Conservation (phyloP, 2,797 vertebrate species). For the Meriones psammophilus region DNA sequence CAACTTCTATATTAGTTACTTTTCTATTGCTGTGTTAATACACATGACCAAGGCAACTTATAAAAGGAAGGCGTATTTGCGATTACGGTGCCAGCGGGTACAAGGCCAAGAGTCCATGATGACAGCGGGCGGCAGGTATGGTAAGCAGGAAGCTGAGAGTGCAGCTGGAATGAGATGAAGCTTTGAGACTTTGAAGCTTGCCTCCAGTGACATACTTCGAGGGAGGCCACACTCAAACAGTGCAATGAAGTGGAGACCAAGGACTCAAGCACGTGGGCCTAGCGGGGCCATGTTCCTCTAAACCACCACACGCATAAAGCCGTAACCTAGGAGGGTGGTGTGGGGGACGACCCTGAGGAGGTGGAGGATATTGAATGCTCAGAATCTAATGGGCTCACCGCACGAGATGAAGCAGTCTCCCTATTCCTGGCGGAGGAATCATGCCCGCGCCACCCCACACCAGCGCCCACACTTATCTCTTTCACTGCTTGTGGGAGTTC, state of each 20-base stretch:
- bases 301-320: neutral
- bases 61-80: neutral
- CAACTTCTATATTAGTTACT: neutral
- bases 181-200: neutral
- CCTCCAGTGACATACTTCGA: neutral
- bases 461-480: neutral
- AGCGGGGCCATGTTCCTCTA: neutral
- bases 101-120: neutral
- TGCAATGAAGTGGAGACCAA: neutral
- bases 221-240: neutral
- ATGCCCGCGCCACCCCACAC: too few species aligned
- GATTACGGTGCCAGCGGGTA: neutral
- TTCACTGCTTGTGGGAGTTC: neutral
- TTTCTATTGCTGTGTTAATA: neutral
- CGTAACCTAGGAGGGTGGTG: neutral
- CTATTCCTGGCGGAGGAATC: neutral
- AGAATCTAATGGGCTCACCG: neutral
- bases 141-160: neutral
- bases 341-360: neutral
- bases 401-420: neutral
- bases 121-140: neutral
- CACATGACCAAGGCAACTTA: neutral
- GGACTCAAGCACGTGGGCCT: neutral
- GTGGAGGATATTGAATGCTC: neutral
- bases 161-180: neutral